A percentile compares a stretch with the other conserved stretches of the same genome.
Conservation (phyloP, 2,797 vertebrate species). For the Hydrolagus colliei region DNA sequence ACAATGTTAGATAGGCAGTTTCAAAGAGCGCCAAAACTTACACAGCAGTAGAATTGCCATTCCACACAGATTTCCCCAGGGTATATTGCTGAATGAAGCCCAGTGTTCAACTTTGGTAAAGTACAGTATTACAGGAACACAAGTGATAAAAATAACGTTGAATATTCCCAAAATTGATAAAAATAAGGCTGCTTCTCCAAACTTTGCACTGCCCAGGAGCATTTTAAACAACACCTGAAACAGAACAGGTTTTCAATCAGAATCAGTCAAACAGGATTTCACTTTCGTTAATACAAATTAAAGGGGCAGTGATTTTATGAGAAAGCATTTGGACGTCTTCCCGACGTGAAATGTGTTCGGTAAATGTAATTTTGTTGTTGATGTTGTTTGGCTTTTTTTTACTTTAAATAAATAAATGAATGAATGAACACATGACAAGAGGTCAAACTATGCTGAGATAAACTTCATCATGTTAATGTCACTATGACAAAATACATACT, state of each 20-base stretch:
- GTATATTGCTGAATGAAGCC: constrained; percentile 68
- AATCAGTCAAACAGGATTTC: not conserved
- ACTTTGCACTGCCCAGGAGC: constrained; percentile 89
- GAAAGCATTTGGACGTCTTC: not conserved
- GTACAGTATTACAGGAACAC: constrained; percentile 83
- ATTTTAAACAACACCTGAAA: constrained; percentile 91
- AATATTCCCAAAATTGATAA: constrained; percentile 80
- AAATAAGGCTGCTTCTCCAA: constrained; percentile 93
- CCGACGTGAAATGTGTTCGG: too few species aligned
- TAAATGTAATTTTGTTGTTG: too few species aligned
- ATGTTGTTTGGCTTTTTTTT: not conserved
- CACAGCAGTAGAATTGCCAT: constrained; percentile 83
- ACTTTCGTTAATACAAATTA: not conserved
- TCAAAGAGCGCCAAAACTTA: constrained; percentile 47
- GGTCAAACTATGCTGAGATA: not conserved
- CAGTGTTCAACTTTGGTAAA: constrained; percentile 91
- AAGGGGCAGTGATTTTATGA: not conserved
- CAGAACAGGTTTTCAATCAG: constrained; percentile 26
- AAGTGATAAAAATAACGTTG: constrained; percentile 82
- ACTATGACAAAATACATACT: not conserved
- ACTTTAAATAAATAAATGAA: not conserved
- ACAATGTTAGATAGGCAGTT: too few species aligned
- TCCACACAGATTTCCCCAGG: constrained; percentile 85
- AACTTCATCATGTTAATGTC: not conserved
- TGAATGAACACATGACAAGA: not conserved